These are phyloP conservation scores for Oxygymnocypris stewartii DNA, from an alignment of 2,113 vertebrate species.

Conservation along the genomic window DNA sequence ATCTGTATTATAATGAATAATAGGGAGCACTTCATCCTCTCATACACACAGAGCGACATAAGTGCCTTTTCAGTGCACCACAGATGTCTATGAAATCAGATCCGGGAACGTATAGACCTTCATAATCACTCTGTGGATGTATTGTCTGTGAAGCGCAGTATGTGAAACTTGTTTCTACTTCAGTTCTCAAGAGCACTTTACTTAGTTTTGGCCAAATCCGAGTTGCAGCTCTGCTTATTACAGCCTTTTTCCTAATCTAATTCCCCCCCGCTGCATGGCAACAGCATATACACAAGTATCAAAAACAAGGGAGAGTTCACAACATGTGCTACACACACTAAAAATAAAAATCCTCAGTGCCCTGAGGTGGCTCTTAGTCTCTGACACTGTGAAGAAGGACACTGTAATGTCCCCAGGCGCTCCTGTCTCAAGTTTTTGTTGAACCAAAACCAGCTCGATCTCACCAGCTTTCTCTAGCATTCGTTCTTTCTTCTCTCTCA, in stretches of 20 bases:
- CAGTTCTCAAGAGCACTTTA: slow-evolving; percentile 10
- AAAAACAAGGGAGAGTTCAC: background rate
- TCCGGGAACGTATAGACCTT: background rate
- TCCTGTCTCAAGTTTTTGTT: slow-evolving; percentile 22
- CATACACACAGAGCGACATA: background rate
- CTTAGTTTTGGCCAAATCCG: slow-evolving; percentile 10
- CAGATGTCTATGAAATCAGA: slow-evolving; percentile 16
- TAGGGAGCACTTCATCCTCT: slow-evolving; percentile 24
- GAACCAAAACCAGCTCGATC: slow-evolving; percentile 53
- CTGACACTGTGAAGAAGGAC: slow-evolving; percentile 14
- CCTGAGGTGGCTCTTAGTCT: background rate
- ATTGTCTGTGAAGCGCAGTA: background rate
- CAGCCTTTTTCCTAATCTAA: slow-evolving; percentile 30
- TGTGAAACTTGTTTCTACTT: slow-evolving; percentile 13
- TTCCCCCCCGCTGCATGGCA: slow-evolving; percentile 25
- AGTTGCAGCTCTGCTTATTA: background rate
- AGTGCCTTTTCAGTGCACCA: slow-evolving; percentile 2
- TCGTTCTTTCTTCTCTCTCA: slow-evolving; percentile 21
- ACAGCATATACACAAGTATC: slow-evolving; percentile 5
- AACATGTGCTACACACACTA: background rate
- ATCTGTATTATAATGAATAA: slow-evolving; percentile 23
- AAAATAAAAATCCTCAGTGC: background rate
- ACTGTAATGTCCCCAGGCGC: background rate
- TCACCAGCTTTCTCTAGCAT: slow-evolving; percentile 7
- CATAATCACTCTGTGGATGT: background rate